Evolutionary conservation across 2,797 vertebrate species (phyloP), one percentile per base, ranked within the genome.

Genomic region (Phyllotis vaccarum): DNA sequence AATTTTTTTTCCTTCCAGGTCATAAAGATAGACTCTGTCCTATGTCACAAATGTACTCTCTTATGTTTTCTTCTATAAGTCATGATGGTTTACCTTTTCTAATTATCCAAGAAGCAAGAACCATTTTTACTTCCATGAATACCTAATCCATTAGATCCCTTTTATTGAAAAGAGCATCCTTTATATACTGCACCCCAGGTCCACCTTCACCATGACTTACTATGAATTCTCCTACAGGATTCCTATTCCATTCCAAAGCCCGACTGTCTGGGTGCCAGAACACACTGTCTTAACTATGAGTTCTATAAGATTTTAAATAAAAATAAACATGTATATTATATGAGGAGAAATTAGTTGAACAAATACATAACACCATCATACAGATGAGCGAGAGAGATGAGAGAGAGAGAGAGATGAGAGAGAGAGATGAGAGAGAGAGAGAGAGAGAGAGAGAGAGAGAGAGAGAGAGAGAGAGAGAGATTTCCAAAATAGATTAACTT

Each of bases 401-500:
- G 29, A 64, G 62, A 31, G 29, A 64, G 29, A 64, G 62, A 62
- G 60, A 62, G 60, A 62, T n/a, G 60, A 62, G 60, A 62, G 60
- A 62, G 60, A 62, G 27, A 62, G 27, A 64, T n/a, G 62, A 31
- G 29, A 64, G 62, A 31, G 29, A 64, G 29, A 64, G 62, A 62
- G 60, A 62, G 60, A 62, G 60, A 62, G 60, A 62, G 60, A 62
- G 60, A 62, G 27, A 62, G 27, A 64, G 60, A 62, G 27, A 29
- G 13, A 64, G 11, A n/a, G 5, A 14, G 31, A 31, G 64, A 37
- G 16, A 49, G 46, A 49, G 46, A 49, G 46, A 34, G 60, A 68
- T 88, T 80, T 27, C n/a, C 19, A 94, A 91, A 81, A 94, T 86
- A 89, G 92, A 89, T 94, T 95, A 92, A 90, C 52, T 87, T 21